phyloP scores from a whole-genome alignment of 2,888 invertebrate species.

The Pardosa pseudoannulata region DNA sequence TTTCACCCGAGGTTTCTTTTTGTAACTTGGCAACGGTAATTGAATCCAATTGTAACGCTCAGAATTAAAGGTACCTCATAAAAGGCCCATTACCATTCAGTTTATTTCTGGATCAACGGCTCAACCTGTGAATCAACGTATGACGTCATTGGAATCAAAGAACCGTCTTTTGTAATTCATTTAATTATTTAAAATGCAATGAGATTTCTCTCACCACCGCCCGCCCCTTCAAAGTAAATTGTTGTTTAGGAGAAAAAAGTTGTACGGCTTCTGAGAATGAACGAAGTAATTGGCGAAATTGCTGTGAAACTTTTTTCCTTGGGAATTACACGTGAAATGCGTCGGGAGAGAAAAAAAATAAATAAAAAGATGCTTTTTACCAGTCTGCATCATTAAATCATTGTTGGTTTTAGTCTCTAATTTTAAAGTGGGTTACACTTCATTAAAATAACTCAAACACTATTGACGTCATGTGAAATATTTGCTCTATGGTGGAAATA shows the following conservation, averaged over 20 bases:
- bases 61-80: background rate
- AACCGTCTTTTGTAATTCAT: background rate
- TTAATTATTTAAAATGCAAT: constrained; percentile 8
- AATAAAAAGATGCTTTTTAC: too few relatives aligned
- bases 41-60: constrained; percentile 3
- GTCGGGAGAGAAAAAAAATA: too few relatives aligned
- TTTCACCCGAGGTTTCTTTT: background rate
- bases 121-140: constrained; percentile 2
- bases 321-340: background rate
- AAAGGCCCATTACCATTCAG: background rate
- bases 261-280: background rate
- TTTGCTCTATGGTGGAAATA: too few relatives aligned
- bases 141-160: background rate
- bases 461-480: too few relatives aligned
- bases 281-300: background rate
- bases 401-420: too few relatives aligned
- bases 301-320: background rate
- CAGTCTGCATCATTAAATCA: too few relatives aligned
- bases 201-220: background rate
- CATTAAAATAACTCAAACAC: too few relatives aligned
- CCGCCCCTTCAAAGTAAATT: background rate
- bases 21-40: constrained; percentile 6
- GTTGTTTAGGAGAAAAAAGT: background rate
- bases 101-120: background rate
- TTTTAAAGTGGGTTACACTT: too few relatives aligned